Conservation (phyloP, 2,888 invertebrate genomes). For the Rotaria magnacalcarata region DNA sequence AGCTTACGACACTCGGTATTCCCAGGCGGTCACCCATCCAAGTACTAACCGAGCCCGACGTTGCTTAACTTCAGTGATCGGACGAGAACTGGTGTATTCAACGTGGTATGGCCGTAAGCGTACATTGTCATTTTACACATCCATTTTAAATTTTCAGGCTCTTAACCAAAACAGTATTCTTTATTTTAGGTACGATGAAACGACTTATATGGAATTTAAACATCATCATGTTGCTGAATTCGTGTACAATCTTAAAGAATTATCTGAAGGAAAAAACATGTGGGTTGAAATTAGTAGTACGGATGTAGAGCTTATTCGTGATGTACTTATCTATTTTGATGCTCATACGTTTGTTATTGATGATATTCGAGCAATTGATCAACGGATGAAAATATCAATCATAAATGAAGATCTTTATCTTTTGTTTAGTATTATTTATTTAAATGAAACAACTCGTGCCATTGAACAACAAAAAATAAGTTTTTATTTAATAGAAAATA, state of each 20-base stretch:
- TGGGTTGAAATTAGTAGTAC: not conserved
- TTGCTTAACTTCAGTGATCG: conserved; percentile 23
- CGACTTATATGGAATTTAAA: not conserved
- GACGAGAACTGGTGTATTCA: conserved; percentile 28
- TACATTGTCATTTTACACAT: not conserved
- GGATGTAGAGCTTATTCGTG: not conserved
- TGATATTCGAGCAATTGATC: not conserved
- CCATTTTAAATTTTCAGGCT: not conserved
- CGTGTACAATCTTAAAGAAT: not conserved
- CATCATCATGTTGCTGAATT: not conserved
- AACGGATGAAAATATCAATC: not conserved
- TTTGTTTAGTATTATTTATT: not conserved
- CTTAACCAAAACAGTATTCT: not conserved
- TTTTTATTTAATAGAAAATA: not conserved
- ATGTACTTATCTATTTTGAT: not conserved
- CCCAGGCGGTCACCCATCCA: conserved; percentile 31
- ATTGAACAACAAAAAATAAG: not conserved
- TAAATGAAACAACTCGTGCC: not conserved
- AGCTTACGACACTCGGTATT: conserved; percentile 31
- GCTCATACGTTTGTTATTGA: not conserved
- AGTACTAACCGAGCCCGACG: conserved; percentile 26
- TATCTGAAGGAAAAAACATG: not conserved
- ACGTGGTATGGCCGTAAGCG: conserved; percentile 21
- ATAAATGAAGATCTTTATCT: conserved; percentile 1
- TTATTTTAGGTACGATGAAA: not conserved